Conservation (phyloP, 2,888 invertebrate genomes). For the Thereva nobilitata region DNA sequence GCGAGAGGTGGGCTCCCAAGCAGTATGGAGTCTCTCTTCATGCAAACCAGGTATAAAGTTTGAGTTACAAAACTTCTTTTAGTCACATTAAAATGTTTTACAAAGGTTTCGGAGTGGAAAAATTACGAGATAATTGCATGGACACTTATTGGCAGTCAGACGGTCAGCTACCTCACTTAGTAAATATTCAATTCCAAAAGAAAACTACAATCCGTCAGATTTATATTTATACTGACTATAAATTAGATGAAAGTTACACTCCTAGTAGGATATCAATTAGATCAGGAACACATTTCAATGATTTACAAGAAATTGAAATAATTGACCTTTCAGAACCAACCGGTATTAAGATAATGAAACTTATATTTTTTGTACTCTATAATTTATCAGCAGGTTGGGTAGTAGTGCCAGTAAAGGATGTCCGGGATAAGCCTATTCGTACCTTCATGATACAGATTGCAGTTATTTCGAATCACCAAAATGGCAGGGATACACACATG, state of each 20-base stretch:
- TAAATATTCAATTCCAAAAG: slow-evolving; percentile 93
- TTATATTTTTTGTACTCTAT: background rate
- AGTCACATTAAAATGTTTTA: slow-evolving; percentile 3
- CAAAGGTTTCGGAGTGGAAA: slow-evolving; percentile 96
- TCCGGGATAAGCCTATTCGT: slow-evolving; percentile 82
- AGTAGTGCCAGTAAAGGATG: slow-evolving; percentile 87
- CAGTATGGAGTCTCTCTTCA: slow-evolving; percentile 97
- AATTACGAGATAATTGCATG: slow-evolving; percentile 90
- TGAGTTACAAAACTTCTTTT: background rate
- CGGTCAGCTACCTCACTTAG: slow-evolving; percentile 95
- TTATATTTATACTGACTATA: slow-evolving; percentile 96
- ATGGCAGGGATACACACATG: slow-evolving; percentile 98
- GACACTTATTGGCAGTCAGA: slow-evolving; percentile 99
- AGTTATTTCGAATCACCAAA: slow-evolving; percentile 97
- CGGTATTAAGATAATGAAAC: slow-evolving; percentile 56
- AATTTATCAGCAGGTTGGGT: slow-evolving; percentile 78
- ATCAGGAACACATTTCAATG: slow-evolving; percentile 95
- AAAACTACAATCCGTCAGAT: slow-evolving; percentile 95
- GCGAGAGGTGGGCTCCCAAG: slow-evolving; percentile 86
- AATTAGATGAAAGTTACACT: slow-evolving; percentile 98
- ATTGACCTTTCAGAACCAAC: slow-evolving; percentile 92
- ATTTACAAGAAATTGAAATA: slow-evolving; percentile 93
- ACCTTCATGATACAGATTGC: slow-evolving; percentile 97
- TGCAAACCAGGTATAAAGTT: slow-evolving; percentile 85
- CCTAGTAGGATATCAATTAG: slow-evolving; percentile 92